phyloP scores from a whole-genome alignment of 2,888 invertebrate genomes.

The Morpho achilles region DNA sequence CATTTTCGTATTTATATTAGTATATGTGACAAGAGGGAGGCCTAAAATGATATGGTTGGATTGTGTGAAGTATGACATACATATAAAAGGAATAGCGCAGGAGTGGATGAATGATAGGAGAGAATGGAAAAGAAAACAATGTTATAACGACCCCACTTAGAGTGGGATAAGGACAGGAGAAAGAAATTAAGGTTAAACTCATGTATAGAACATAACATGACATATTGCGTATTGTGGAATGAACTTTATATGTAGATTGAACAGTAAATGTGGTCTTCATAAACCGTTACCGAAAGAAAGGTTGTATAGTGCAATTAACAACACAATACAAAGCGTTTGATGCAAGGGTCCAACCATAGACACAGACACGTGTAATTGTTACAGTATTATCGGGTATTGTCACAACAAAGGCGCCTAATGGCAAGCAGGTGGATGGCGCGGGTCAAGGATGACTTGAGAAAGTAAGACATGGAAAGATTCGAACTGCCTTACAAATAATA shows the following conservation, averaged over 20 bases:
- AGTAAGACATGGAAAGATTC: not conserved
- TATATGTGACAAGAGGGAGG: not conserved
- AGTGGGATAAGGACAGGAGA: no score
- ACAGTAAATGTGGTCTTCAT: not conserved
- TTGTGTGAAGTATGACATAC: no score
- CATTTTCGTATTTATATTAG: not conserved
- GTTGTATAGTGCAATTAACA: constrained; percentile 7
- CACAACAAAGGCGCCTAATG: constrained; percentile 11
- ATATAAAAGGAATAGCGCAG: no score
- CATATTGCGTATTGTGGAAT: no score
- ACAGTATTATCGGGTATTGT: constrained; percentile 19
- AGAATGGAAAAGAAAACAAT: no score
- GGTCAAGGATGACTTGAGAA: constrained; percentile 18
- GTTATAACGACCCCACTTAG: no score
- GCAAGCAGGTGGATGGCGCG: constrained; percentile 10
- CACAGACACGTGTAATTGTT: constrained; percentile 6
- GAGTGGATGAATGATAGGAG: no score
- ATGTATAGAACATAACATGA: no score
- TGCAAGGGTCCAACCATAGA: constrained; percentile 2
- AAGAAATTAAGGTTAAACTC: no score
- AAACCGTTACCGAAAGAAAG: not conserved
- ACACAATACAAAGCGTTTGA: constrained; percentile 6
- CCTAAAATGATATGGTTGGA: no score
- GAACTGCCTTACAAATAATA: not conserved
- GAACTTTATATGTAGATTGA: not conserved